These are phyloP conservation scores for Chrysochloris asiatica DNA, from an alignment of 2,113 vertebrate species.

Conservation along the genomic window DNA sequence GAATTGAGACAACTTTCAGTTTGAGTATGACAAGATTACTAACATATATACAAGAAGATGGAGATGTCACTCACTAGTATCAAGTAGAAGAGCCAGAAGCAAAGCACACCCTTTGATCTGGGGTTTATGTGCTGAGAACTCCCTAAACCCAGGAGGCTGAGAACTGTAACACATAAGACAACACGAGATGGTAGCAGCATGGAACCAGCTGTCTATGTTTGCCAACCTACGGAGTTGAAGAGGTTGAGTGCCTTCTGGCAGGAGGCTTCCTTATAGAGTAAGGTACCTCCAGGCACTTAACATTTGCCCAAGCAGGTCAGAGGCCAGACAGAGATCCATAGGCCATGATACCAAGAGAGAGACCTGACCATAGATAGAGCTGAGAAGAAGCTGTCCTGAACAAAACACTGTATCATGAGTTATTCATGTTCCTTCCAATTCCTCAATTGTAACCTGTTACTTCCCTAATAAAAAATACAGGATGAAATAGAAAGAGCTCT, in stretches of 20 bases:
- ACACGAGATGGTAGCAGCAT: background rate
- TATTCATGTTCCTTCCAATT: background rate
- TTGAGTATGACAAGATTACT: slow-evolving; percentile 42
- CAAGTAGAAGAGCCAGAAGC: background rate
- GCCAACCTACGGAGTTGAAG: background rate
- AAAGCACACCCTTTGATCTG: background rate
- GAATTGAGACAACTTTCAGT: slow-evolving; percentile 51
- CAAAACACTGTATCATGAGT: background rate
- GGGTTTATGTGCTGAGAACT: background rate
- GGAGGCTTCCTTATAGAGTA: background rate
- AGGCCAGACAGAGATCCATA: background rate
- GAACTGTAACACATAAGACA: background rate
- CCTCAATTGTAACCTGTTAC: background rate
- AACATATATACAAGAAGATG: background rate
- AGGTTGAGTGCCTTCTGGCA: background rate
- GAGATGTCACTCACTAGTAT: background rate
- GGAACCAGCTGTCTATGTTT: background rate
- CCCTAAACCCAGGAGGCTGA: background rate
- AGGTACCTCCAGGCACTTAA: background rate
- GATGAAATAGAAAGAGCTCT: background rate
- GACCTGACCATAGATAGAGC: too few relatives aligned
- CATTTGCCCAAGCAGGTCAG: background rate
- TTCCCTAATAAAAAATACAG: background rate
- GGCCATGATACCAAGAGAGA: too few relatives aligned
- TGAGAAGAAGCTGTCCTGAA: background rate